phyloP scores from a whole-genome alignment of 2,113 vertebrate genomes.

The Panthera uncia region DNA sequence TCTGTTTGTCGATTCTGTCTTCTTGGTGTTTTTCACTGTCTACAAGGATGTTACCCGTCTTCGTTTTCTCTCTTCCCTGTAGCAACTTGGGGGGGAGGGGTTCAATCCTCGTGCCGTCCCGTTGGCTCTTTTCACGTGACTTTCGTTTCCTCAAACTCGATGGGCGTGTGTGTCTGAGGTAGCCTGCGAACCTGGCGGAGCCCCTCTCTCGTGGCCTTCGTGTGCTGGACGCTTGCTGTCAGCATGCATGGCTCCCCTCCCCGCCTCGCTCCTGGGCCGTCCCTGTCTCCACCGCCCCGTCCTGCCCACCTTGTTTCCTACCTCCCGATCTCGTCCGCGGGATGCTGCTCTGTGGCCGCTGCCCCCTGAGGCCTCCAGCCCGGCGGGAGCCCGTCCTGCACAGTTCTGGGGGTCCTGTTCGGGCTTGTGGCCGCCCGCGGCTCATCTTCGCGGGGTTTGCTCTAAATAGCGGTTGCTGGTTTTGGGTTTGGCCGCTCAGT shows the following conservation, averaged over 20 bases:
- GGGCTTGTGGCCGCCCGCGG: background rate
- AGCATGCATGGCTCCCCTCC: background rate
- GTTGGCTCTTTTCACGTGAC: background rate
- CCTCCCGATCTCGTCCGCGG: accelerated
- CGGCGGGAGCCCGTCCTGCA: accelerated
- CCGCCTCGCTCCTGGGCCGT: accelerated
- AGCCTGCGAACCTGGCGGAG: too few relatives aligned
- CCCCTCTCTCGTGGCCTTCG: accelerated
- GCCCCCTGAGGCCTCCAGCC: background rate
- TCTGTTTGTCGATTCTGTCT: background rate
- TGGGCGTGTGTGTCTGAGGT: too few relatives aligned
- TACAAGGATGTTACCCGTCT: accelerated
- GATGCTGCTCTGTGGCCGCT: background rate
- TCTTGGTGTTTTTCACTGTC: accelerated
- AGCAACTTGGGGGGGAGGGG: accelerated
- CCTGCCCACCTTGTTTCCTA: accelerated
- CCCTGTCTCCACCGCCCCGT: background rate
- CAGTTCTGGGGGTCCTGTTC: accelerated
- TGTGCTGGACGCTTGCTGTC: accelerated
- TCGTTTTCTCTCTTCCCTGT: too few relatives aligned
- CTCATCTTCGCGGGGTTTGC: accelerated
- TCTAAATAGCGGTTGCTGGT: background rate
- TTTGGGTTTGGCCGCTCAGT: accelerated
- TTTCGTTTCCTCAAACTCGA: background rate
- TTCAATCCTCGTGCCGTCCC: accelerated